Conservation (phyloP, 2,113 vertebrate genomes). For the Oxyura jamaicensis region DNA sequence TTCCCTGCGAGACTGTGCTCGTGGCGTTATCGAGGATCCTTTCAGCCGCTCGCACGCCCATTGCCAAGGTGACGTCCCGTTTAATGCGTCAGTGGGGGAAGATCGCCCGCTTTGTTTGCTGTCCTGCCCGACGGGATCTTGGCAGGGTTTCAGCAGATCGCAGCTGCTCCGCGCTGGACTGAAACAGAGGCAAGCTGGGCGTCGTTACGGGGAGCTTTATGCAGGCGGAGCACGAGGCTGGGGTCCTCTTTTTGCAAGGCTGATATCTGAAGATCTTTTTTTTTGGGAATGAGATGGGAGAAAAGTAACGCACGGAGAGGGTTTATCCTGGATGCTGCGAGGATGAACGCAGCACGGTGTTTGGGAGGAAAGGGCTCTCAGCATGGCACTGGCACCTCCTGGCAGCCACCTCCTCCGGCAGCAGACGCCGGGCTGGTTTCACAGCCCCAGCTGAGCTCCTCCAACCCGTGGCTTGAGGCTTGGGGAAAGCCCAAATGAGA, state of each 20-base stretch:
- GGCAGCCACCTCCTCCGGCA: background rate
- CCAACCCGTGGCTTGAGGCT: background rate
- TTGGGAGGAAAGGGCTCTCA: background rate
- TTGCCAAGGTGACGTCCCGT: constrained; percentile 49
- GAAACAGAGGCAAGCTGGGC: background rate
- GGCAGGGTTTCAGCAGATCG: constrained; percentile 48
- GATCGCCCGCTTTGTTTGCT: constrained; percentile 60
- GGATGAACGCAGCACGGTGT: too few species aligned
- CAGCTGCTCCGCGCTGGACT: constrained; percentile 35
- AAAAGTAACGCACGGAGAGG: background rate
- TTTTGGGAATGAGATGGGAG: background rate
- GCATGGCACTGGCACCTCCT: background rate
- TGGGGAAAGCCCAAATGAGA: background rate
- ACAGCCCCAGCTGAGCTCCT: background rate
- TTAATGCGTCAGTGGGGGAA: constrained; percentile 21
- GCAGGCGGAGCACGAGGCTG: background rate
- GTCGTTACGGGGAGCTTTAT: background rate
- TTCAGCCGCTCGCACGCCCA: constrained; percentile 20
- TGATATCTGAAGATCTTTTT: background rate
- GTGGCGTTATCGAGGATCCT: background rate
- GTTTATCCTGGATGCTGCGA: background rate
- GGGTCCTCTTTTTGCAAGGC: background rate
- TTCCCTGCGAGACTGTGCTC: background rate
- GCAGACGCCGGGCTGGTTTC: background rate
- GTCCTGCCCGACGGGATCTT: constrained; percentile 58